Percentiles rank a stretch among this genome's conserved stretches.
Conservation (phyloP, 2,888 invertebrate genomes). For the Zhuqinia jingwanae region DNA sequence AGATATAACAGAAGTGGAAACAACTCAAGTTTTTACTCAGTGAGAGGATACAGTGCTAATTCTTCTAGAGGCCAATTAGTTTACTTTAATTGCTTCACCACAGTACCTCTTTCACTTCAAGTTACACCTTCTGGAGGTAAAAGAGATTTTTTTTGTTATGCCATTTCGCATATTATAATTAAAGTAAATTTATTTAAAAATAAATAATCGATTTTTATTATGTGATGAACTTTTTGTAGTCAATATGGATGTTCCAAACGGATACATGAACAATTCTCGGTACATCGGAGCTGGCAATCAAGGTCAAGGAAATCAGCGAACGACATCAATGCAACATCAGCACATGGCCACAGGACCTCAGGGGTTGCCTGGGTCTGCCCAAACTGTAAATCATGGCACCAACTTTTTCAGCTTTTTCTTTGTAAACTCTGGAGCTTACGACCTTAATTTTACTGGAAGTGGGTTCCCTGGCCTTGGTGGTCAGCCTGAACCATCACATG, state of each 20-base stretch:
- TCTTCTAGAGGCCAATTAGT: background rate
- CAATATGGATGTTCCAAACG: background rate
- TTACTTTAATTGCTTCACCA: background rate
- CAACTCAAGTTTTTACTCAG: background rate
- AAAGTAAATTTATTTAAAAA: too few species aligned
- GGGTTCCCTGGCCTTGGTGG: conserved; percentile 7
- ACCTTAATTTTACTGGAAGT: conserved; percentile 31
- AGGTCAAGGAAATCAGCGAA: background rate
- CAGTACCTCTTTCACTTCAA: background rate
- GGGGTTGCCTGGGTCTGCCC: background rate
- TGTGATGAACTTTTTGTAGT: background rate
- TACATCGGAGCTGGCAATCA: too few species aligned
- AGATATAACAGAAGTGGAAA: background rate
- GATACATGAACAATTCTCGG: background rate
- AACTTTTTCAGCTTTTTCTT: conserved; percentile 42
- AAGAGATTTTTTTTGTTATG: too few species aligned
- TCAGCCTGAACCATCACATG: background rate
- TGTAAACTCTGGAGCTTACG: conserved; percentile 33
- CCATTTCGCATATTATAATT: too few species aligned
- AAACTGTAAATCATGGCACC: conserved; percentile 45
- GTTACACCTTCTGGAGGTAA: background rate
- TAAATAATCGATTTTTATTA: background rate
- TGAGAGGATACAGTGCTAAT: background rate
- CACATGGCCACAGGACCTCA: background rate
- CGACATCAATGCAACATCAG: background rate